These are phyloP conservation scores for Atopsyche davidsoni DNA, from an alignment of 1,140 invertebrate genomes.

Conservation along the genomic window DNA sequence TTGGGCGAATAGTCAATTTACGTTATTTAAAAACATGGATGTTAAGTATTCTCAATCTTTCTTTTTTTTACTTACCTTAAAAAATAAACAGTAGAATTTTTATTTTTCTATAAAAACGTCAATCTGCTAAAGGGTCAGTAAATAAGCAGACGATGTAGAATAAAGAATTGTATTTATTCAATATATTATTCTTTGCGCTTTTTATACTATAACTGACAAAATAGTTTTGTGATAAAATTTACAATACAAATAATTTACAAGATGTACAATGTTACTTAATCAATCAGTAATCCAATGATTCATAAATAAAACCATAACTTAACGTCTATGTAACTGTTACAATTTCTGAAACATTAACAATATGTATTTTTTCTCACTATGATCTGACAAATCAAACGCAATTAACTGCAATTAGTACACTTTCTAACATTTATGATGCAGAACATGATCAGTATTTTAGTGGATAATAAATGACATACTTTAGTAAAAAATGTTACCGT, in stretches of 20 bases:
- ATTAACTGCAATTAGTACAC: neutral
- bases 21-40: no score
- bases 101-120: no score
- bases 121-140: no score
- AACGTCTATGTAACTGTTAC: neutral
- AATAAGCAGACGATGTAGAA: conserved; percentile 10
- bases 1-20: no score
- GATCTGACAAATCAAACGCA: neutral
- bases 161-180: conserved; percentile 24
- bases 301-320: conserved; percentile 8
- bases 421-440: no score
- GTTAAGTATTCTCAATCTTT: no score
- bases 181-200: conserved; percentile 30
- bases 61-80: no score
- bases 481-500: no score
- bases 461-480: no score
- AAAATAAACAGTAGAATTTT: no score
- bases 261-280: conserved; percentile 23
- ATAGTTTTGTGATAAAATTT: conserved; percentile 30
- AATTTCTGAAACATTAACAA: no score
- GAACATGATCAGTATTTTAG: no score
- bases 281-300: conserved; percentile 8
- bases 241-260: conserved; percentile 29
- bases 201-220: conserved; percentile 27
- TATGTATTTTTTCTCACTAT: conserved; percentile 8